phyloP scores from a whole-genome alignment of 2,113 vertebrate species.

The Rhinopomastus cyanomelas region DNA sequence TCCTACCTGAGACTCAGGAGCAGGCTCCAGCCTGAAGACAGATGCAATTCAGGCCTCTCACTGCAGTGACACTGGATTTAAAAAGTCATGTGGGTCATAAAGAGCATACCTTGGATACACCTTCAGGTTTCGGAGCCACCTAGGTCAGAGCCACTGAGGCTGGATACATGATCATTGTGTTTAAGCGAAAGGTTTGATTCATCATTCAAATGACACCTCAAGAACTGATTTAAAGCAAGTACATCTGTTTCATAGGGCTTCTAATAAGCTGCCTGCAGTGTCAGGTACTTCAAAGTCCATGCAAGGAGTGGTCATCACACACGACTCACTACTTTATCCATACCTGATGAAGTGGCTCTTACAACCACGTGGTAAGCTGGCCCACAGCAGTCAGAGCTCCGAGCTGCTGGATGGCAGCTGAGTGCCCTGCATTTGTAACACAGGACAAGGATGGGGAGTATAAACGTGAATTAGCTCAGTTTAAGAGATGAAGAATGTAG shows the following conservation, averaged over 20 bases:
- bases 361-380: neutral
- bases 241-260: neutral
- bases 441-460: neutral
- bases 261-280: neutral
- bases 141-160: neutral
- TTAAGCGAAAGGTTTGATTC: neutral
- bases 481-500: neutral
- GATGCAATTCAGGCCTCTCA: neutral
- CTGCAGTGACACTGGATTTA: neutral
- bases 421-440: neutral
- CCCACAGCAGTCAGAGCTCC: neutral
- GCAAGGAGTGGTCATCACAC: neutral
- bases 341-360: accelerated
- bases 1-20: neutral
- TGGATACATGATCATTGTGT: neutral
- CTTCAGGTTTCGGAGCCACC: neutral
- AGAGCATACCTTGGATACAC: neutral
- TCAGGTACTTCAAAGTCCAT: neutral
- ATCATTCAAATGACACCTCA: neutral
- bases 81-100: neutral
- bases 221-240: neutral
- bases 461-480: neutral
- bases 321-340: neutral
- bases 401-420: neutral
- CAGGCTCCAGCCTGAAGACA: neutral